Base-by-base conservation (phyloP, 2,113 vertebrate genomes). In the Chaetodon auriga region DNA sequence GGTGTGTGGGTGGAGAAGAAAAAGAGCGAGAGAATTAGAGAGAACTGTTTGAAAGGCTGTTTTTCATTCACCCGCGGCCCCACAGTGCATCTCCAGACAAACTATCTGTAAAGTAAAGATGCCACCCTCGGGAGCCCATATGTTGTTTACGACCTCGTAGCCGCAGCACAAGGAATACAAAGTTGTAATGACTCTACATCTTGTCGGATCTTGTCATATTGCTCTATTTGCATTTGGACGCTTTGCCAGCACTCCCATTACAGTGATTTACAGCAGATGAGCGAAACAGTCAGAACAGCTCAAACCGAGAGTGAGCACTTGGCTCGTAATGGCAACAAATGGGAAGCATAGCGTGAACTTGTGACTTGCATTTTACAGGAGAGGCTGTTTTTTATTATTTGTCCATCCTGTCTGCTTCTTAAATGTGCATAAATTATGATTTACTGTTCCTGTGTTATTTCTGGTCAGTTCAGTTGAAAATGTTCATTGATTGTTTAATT, bases 141-240 rank as follows among this genome's bases (percentile, higher is more conserved):
- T 78, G 79, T 64, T 83, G 85, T 72, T 89, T 88, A 84, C 36
- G 19, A 77, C n/a, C 8, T 14, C 1, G 36, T 53, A 9, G 10
- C 73, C 15, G 55, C 18, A 14, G 68, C 46, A 36, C 12, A 6
- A 4, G 55, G 30, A 58, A 36, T 69, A 61, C 18, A 41, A 74
- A 58, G 49, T 51, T 35, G 12, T 51, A 45, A 62, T 69, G 38
- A 80, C 51, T 75, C 21, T 6, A 2, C 70, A n/a, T 82, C 35
- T 58, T 58, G 70, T 68, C 1, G 8, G 15, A 74, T 84, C 13
- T 25, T 54, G 75, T 58, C 10, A 43, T 57, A 18, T 73, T 1
- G 2, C 19, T 35, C 36, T 51, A 53, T 75, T 81, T 75, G 57
- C 49, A 54, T 68, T 79, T 18, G 45, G 48, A 62, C 11, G 0